Conservation (phyloP, 2,888 invertebrate genomes). For the Synanthedon tipuliformis region DNA sequence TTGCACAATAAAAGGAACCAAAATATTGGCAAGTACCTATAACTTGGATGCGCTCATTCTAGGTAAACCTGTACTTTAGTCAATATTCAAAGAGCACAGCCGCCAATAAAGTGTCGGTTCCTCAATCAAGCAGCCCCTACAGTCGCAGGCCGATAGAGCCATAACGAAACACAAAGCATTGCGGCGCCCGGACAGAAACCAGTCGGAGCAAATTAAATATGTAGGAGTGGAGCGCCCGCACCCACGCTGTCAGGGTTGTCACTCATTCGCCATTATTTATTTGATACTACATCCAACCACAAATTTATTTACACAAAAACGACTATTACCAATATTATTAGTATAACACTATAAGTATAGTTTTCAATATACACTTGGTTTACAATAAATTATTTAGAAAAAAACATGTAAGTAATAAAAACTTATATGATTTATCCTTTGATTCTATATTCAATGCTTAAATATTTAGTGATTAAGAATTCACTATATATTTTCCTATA, state of each 20-base stretch:
- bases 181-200: conserved; percentile 57
- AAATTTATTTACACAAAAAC: not conserved
- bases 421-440: no score
- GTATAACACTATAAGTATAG: no score
- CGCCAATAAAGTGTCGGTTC: conserved; percentile 32
- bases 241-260: conserved; percentile 46
- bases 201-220: conserved; percentile 69
- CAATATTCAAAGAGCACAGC: conserved; percentile 17
- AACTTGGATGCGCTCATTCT: not conserved
- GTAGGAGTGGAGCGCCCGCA: conserved; percentile 60
- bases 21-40: not conserved
- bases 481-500: no score
- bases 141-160: conserved; percentile 50
- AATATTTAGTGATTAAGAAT: no score
- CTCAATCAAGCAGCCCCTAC: conserved; percentile 27
- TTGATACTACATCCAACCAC: not conserved
- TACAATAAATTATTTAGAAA: no score
- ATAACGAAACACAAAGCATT: conserved; percentile 63
- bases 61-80: not conserved
- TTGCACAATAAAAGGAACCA: no score
- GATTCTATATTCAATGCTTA: no score
- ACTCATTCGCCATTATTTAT: not conserved
- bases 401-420: no score
- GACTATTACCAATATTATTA: no score
- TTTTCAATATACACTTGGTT: no score